Conservation (phyloP, 2,797 vertebrate species). For the Somateria mollissima region DNA sequence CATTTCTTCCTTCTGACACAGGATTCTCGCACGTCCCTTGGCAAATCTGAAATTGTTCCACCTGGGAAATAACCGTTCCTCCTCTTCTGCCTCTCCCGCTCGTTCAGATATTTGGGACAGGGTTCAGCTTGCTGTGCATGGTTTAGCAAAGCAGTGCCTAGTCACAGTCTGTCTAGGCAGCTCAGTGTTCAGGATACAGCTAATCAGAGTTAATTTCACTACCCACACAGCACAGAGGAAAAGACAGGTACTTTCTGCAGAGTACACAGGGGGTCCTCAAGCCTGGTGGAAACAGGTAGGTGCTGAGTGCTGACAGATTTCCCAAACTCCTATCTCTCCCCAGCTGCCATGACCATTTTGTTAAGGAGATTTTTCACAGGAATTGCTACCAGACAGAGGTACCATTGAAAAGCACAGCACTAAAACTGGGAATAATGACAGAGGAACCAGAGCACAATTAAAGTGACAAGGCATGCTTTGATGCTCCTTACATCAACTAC, state of each 20-base stretch:
- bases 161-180: background rate
- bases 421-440: background rate
- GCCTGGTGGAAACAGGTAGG: background rate
- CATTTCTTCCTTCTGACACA: background rate
- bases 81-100: background rate
- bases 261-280: background rate
- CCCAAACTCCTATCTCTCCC: background rate
- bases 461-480: background rate
- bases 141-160: background rate
- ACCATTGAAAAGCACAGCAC: background rate
- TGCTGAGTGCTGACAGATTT: background rate
- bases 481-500: background rate
- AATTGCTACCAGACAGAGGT: background rate
- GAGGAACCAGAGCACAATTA: slow-evolving; percentile 6
- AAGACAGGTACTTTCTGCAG: background rate
- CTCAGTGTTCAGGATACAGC: background rate
- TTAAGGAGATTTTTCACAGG: slow-evolving; percentile 9
- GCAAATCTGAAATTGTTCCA: background rate
- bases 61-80: slow-evolving; percentile 22
- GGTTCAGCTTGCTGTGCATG: background rate
- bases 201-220: background rate
- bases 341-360: background rate
- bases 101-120: background rate
- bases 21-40: background rate
- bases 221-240: background rate